These are phyloP conservation scores for Noctua fimbriata DNA, from an alignment of 2,888 invertebrate genomes.

Conservation along the genomic window DNA sequence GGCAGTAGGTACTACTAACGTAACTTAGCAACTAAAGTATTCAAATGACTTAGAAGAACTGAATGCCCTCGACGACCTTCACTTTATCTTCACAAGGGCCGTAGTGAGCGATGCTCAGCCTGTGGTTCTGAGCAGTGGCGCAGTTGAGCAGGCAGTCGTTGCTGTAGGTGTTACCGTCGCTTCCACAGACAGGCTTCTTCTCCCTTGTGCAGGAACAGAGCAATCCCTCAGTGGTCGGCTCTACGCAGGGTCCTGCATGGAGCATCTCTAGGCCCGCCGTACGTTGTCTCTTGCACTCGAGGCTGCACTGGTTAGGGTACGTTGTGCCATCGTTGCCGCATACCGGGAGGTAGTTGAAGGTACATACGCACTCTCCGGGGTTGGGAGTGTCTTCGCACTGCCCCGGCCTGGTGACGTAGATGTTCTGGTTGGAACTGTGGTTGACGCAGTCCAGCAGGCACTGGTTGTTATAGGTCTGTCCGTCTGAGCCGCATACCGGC, in stretches of 20 bases:
- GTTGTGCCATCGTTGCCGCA: conserved; percentile 74
- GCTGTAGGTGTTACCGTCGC: conserved; percentile 71
- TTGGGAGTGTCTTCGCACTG: conserved; percentile 39
- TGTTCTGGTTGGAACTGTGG: conserved; percentile 29
- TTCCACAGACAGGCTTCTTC: conserved; percentile 71
- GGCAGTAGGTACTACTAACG: conserved; percentile 10
- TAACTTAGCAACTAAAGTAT: conserved; percentile 1
- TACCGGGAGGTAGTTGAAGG: conserved; percentile 67
- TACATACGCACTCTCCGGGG: conserved; percentile 62
- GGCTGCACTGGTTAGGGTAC: conserved; percentile 72
- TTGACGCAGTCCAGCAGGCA: conserved; percentile 91
- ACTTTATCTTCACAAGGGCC: conserved; percentile 62
- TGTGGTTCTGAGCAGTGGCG: conserved; percentile 53
- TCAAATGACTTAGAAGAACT: conserved; percentile 12
- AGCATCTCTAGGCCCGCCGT: conserved; percentile 40
- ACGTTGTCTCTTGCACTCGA: conserved; percentile 61
- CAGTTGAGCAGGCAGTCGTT: conserved; percentile 73
- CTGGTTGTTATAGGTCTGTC: conserved; percentile 92
- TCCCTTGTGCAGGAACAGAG: conserved; percentile 68
- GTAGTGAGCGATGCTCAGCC: conserved; percentile 48
- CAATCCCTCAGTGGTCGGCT: conserved; percentile 11
- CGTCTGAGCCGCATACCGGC: conserved; percentile 93
- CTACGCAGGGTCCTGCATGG: conserved; percentile 27
- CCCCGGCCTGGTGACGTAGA: conserved; percentile 49
- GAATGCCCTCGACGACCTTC: conserved; percentile 42